phyloP scores from a whole-genome alignment of 2,797 vertebrate genomes.

The Diglossa cyanea region DNA sequence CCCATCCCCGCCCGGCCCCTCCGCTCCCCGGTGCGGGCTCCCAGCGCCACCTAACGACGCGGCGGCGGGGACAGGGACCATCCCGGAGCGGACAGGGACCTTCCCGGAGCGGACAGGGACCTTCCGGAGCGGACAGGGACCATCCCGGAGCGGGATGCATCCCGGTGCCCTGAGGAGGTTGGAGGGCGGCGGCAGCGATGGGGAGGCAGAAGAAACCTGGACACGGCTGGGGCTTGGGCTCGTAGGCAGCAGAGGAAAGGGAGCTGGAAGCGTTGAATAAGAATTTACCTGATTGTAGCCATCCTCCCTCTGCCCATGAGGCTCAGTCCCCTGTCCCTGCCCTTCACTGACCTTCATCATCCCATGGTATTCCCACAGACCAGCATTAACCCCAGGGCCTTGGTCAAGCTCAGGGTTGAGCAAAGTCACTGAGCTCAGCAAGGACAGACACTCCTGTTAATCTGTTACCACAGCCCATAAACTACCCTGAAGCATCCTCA shows the following conservation, averaged over 20 bases:
- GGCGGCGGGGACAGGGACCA: accelerated
- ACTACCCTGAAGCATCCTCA: not conserved
- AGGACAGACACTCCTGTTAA: not conserved
- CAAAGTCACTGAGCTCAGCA: not conserved
- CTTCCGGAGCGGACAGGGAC: not conserved
- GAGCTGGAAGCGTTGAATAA: not conserved
- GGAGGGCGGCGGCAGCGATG: accelerated
- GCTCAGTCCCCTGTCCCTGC: not conserved
- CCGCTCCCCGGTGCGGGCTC: not conserved
- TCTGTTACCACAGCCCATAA: not conserved
- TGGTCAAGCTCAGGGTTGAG: not conserved
- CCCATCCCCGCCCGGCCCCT: not conserved
- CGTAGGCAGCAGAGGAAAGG: not conserved
- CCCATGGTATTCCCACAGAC: not conserved
- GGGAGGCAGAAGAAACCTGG: not conserved
- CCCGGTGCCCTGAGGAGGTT: accelerated
- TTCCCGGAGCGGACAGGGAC: not conserved
- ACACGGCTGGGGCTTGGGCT: not conserved
- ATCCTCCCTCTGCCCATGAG: not conserved
- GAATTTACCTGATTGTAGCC: not conserved
- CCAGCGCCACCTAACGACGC: constrained; percentile 58
- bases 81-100: not conserved
- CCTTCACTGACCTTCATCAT: not conserved
- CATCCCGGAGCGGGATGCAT: accelerated
- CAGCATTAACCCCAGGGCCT: not conserved